Evolutionary conservation across 2,888 invertebrate genomes (phyloP).

Genomic region (Tinea pellionella): DNA sequence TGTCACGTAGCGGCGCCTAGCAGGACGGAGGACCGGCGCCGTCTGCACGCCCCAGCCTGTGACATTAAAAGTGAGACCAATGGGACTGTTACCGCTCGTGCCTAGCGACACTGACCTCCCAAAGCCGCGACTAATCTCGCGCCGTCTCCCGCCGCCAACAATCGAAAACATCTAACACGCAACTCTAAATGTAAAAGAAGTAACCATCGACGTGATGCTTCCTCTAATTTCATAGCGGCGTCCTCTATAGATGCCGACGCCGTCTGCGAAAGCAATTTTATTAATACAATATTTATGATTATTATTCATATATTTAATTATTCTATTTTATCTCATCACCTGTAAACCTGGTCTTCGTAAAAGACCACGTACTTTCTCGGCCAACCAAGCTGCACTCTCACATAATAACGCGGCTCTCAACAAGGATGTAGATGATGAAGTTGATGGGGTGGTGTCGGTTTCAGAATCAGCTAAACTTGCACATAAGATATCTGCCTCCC

Average conservation of each 20-base stretch:
- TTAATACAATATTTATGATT: no score
- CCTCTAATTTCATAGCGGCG: conserved; percentile 85
- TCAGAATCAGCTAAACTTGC: conserved; percentile 87
- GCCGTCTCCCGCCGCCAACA: background rate
- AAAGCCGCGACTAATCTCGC: background rate
- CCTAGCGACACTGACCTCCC: background rate
- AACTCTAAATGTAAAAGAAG: conserved; percentile 94
- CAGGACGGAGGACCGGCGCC: conserved; percentile 27
- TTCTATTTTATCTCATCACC: background rate
- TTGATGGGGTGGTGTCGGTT: conserved; percentile 85
- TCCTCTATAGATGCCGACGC: conserved; percentile 53
- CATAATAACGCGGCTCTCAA: conserved; percentile 89
- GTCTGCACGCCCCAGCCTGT: conserved; percentile 19
- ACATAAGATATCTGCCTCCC: conserved; percentile 93
- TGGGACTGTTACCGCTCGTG: no score
- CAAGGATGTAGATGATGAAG: conserved; percentile 85
- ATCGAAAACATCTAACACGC: conserved; percentile 12
- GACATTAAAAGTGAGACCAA: background rate
- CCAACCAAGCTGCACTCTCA: conserved; percentile 73
- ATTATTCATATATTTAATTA: background rate
- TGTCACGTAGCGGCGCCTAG: conserved; percentile 80
- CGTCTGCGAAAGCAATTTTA: conserved; percentile 66
- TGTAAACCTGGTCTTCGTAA: background rate
- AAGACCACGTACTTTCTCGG: background rate
- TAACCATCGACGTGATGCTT: conserved; percentile 90